phyloP scores from a whole-genome alignment of 2,888 invertebrate genomes.

The Listrodromus nycthemerus region DNA sequence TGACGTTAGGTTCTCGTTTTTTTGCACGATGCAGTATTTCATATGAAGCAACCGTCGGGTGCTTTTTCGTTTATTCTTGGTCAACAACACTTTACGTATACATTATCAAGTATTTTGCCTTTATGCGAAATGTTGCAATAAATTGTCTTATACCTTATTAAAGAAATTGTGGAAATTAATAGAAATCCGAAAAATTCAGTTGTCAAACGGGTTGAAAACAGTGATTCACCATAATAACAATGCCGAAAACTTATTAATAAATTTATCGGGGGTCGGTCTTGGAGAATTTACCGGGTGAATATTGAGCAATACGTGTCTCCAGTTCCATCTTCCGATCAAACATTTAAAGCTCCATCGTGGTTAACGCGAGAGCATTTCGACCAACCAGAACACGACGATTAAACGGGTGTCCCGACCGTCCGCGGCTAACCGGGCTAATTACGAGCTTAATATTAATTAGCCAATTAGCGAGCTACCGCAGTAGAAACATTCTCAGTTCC shows the following conservation, averaged over 20 bases:
- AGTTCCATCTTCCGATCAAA: neutral
- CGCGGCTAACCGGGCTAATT: constrained; percentile 75
- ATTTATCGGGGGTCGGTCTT: neutral
- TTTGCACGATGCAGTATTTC: too few species aligned
- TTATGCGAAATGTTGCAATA: too few species aligned
- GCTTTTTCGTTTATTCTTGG: too few species aligned
- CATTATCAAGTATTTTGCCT: too few species aligned
- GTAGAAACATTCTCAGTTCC: constrained; percentile 32
- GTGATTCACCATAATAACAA: neutral
- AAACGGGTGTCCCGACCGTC: constrained; percentile 73
- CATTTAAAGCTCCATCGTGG: neutral
- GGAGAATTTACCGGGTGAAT: neutral
- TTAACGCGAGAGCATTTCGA: constrained; percentile 52
- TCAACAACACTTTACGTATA: too few species aligned
- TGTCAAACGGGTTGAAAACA: neutral
- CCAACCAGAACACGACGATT: constrained; percentile 75
- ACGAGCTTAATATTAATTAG: constrained; percentile 79
- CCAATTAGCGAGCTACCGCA: constrained; percentile 73
- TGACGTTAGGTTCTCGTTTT: too few species aligned
- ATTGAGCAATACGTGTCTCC: neutral
- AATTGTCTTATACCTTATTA: too few species aligned
- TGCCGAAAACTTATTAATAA: neutral
- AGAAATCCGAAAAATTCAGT: too few species aligned
- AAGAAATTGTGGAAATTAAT: too few species aligned
- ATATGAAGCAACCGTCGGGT: too few species aligned